Conservation (phyloP, 2,888 invertebrate species). For the Glaucopsyche alexis region DNA sequence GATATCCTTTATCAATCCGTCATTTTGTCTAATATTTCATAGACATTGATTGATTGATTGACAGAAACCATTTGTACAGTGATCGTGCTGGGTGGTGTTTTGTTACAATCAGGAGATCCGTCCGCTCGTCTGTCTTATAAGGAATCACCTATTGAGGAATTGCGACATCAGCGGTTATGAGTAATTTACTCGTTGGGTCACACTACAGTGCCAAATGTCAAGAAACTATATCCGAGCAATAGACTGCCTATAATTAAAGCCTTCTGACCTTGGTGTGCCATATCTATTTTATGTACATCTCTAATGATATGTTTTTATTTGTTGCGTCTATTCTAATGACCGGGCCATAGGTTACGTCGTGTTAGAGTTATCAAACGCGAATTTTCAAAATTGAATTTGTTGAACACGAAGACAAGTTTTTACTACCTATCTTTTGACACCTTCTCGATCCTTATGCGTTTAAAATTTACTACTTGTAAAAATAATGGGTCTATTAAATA, state of each 20-base stretch:
- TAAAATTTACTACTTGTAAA: too few species aligned
- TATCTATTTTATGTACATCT: not conserved
- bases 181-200: conserved; percentile 36
- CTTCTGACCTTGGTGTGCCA: conserved; percentile 10
- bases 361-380: not conserved
- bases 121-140: not conserved
- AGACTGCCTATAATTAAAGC: conserved; percentile 16
- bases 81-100: not conserved
- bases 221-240: conserved; percentile 32
- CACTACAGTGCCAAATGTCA: conserved; percentile 39
- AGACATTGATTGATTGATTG: too few species aligned
- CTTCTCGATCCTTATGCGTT: too few species aligned
- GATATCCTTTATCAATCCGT: too few species aligned
- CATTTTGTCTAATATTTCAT: too few species aligned
- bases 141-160: conserved; percentile 8
- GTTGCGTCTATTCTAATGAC: conserved; percentile 20
- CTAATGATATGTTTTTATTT: conserved; percentile 5
- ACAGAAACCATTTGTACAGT: too few species aligned
- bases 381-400: too few species aligned
- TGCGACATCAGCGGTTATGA: conserved; percentile 33
- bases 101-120: not conserved
- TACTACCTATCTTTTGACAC: too few species aligned
- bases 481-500: too few species aligned
- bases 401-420: too few species aligned
- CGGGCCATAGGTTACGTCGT: not conserved